Evolutionary conservation across 37 sponge, comb jelly and placozoan genomes (phyloP).

Genomic region (Amphimedon queenslandica): DNA sequence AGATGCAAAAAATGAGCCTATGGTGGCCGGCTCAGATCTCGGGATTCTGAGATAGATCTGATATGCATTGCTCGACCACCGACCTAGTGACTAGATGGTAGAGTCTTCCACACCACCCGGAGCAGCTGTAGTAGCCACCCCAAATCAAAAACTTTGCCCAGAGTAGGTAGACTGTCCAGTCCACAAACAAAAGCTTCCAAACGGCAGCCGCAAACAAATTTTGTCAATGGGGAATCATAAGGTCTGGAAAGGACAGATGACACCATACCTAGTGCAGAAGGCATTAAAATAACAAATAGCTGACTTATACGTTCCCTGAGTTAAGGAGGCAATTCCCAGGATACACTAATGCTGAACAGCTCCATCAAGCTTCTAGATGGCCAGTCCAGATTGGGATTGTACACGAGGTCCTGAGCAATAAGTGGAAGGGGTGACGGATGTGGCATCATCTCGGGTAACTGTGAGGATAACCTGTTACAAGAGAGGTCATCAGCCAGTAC

Average conservation of each 20-base stretch:
- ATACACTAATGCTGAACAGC: conserved; percentile 27
- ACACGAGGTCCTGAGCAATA: neutral
- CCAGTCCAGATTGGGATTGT: conserved; percentile 49
- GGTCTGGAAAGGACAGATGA: no score
- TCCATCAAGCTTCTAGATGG: conserved; percentile 28
- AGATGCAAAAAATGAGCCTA: no score
- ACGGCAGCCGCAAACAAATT: neutral
- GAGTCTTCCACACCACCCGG: no score
- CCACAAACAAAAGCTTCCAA: neutral
- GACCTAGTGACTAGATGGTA: no score
- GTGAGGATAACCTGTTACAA: neutral
- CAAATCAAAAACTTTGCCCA: neutral
- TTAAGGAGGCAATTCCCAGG: conserved; percentile 38
- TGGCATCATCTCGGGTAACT: neutral
- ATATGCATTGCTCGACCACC: no score
- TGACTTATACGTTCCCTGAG: conserved; percentile 21
- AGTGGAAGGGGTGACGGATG: neutral
- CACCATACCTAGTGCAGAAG: conserved; percentile 30
- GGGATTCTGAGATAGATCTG: no score
- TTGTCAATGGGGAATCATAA: no score
- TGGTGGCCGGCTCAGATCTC: no score
- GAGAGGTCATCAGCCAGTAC: conserved; percentile 31
- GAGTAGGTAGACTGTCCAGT: neutral
- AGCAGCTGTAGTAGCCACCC: neutral
- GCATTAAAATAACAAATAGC: conserved; percentile 11